Base-by-base conservation (phyloP, 2,888 invertebrate species). In the Amphipyra tragopoginis region DNA sequence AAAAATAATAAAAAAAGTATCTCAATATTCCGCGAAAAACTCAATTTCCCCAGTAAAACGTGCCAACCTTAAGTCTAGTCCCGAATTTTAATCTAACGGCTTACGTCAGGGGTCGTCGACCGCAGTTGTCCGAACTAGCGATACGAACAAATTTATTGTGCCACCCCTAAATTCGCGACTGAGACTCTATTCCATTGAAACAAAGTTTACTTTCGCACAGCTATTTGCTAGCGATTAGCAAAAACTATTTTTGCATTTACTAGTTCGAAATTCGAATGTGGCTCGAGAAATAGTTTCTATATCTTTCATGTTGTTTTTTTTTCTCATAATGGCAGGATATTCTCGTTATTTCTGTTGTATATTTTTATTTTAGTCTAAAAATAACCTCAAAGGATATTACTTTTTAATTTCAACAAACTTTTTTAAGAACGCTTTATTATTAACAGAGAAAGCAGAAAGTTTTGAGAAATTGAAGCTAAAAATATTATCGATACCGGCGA, bases 11-110 rank as follows among this genome's bases (percentile, higher is more conserved):
- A 5, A 7, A 29, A 29, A 2, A 4, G 6, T 29, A 7, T 29
- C 7, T 4, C 7, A 29, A 29, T 7, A 29, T 29, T 29, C 7
- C 29, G 29, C 29, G 5, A n/a, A 44, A n/a, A 7, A n/a, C 13
- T 33, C 4, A 48, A 34, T 48, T 10, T 15, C 14, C 14, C 14
- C 2, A 36, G 8, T 13, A 10, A 53, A 33, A 40, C 40, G 14
- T 29, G 45, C 34, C 73, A 67, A 38, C 57, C 69, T 53, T 68
- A 38, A 55, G 14, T 68, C 83, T 82, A 84, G 81, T 90, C 84
- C 89, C 85, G 89, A 92, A 92, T 92, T 91, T 91, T 90, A 89
- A 90, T 91, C 89, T 90, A 91, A 90, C 89, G 87, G 89, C 86
- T 83, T 82, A 82, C 85, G 88, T 88, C 89, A 90, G 80, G 86